phyloP scores from a whole-genome alignment of 2,888 invertebrate species.

The Plebejus argus region DNA sequence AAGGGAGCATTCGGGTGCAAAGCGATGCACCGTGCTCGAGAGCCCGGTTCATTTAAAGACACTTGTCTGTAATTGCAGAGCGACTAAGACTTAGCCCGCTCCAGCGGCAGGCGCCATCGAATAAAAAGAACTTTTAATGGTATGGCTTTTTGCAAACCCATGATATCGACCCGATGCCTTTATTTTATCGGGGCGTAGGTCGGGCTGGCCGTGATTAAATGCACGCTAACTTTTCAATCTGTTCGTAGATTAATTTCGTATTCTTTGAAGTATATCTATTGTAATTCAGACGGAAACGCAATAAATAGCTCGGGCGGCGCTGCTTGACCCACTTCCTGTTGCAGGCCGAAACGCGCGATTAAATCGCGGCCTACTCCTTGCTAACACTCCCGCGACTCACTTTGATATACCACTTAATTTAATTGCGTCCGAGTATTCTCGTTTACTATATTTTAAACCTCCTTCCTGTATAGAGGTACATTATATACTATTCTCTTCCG shows the following conservation, averaged over 20 bases:
- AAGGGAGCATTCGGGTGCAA: constrained; percentile 68
- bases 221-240: constrained; percentile 19
- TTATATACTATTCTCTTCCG: neutral
- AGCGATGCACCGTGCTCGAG: constrained; percentile 78
- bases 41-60: constrained; percentile 79
- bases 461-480: neutral
- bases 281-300: constrained; percentile 75
- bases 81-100: constrained; percentile 72
- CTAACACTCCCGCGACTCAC: constrained; percentile 70
- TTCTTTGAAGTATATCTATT: constrained; percentile 54
- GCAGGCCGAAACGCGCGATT: constrained; percentile 79
- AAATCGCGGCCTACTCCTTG: constrained; percentile 73
- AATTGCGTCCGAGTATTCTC: constrained; percentile 67
- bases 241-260: constrained; percentile 30
- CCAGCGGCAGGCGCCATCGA: constrained; percentile 66
- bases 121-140: constrained; percentile 77
- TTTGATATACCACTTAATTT: constrained; percentile 75
- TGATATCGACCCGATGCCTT: constrained; percentile 46
- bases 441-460: constrained; percentile 52
- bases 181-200: constrained; percentile 39
- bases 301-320: constrained; percentile 75
- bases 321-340: constrained; percentile 79
- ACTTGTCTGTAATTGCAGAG: constrained; percentile 79
- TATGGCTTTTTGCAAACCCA: constrained; percentile 54
- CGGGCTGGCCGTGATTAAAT: constrained; percentile 20